Conservation (phyloP, 37 sponge, comb jelly and placozoan species). For the Mnemiopsis leidyi region DNA sequence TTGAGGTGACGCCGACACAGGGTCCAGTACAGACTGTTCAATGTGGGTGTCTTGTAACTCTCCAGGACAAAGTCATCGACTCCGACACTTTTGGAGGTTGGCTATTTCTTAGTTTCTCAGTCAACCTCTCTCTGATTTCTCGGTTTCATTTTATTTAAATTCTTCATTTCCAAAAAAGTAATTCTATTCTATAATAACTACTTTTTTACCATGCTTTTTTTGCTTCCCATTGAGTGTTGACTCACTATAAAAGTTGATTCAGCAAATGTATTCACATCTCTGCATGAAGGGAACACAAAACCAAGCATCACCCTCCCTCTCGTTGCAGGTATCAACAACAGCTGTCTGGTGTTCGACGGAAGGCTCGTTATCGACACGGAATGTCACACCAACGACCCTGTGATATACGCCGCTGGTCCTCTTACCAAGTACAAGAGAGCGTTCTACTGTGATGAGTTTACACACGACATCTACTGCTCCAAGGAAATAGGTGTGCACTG, state of each 20-base stretch:
- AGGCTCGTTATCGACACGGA: slow-evolving; percentile 80
- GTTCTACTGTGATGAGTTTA: slow-evolving; percentile 81
- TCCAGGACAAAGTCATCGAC: slow-evolving; percentile 74
- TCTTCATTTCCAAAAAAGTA: too few relatives aligned
- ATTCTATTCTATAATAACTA: too few relatives aligned
- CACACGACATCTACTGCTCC: slow-evolving; percentile 55
- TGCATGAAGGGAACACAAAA: too few relatives aligned
- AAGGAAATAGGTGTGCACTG: slow-evolving; percentile 66
- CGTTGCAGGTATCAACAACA: slow-evolving; percentile 92
- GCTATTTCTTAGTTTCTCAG: too few relatives aligned
- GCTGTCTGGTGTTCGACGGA: slow-evolving; percentile 91
- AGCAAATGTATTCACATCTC: too few relatives aligned
- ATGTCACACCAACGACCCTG: slow-evolving; percentile 86
- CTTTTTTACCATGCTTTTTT: too few relatives aligned
- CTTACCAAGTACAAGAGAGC: slow-evolving; percentile 89
- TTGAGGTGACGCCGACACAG: not conserved
- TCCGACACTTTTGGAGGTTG: slow-evolving; percentile 75
- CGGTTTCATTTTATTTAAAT: too few relatives aligned
- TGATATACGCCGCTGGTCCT: slow-evolving; percentile 88
- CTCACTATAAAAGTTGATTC: too few relatives aligned
- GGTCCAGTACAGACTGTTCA: not conserved
- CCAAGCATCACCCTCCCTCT: too few relatives aligned
- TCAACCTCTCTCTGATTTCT: too few relatives aligned
- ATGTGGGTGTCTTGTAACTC: slow-evolving; percentile 68
- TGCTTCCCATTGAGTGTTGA: too few relatives aligned